A percentile compares a stretch with the other conserved stretches of the same genome.
Conservation (phyloP, 2,113 vertebrate species). For the Menura novaehollandiae region DNA sequence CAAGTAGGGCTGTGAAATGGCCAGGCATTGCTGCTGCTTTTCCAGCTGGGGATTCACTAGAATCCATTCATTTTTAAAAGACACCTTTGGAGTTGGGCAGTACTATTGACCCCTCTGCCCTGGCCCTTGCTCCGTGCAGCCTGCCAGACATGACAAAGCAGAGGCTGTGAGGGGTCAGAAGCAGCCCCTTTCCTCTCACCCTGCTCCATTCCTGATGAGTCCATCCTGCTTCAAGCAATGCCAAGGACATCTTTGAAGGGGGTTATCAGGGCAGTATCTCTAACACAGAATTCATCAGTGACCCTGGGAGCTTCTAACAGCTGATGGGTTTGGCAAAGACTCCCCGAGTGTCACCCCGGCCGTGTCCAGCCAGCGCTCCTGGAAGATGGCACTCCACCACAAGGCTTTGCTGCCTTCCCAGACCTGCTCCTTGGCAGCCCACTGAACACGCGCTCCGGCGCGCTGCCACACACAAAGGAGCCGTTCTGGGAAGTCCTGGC, state of each 20-base stretch:
- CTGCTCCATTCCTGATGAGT: fast-evolving
- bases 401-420: neutral
- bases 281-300: neutral
- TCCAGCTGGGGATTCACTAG: neutral
- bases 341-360: fast-evolving
- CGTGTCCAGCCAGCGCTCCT: neutral
- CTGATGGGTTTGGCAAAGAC: neutral
- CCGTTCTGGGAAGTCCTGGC: constrained; percentile 23
- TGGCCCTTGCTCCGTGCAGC: neutral
- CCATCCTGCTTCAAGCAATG: neutral
- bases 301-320: neutral
- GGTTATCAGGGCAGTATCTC: neutral
- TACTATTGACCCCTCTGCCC: neutral
- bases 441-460: neutral
- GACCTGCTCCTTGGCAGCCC: neutral
- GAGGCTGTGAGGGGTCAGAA: neutral
- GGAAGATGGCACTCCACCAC: neutral
- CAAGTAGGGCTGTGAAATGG: neutral
- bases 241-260: neutral
- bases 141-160: neutral
- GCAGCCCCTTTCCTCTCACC: neutral
- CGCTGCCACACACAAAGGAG: neutral
- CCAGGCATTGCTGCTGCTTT: neutral
- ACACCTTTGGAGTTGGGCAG: neutral
- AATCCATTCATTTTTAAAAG: neutral